Evolutionary conservation across 2,797 vertebrate species (phyloP), one percentile per base, ranked within the genome.

Genomic region (Urophycis tenuis): DNA sequence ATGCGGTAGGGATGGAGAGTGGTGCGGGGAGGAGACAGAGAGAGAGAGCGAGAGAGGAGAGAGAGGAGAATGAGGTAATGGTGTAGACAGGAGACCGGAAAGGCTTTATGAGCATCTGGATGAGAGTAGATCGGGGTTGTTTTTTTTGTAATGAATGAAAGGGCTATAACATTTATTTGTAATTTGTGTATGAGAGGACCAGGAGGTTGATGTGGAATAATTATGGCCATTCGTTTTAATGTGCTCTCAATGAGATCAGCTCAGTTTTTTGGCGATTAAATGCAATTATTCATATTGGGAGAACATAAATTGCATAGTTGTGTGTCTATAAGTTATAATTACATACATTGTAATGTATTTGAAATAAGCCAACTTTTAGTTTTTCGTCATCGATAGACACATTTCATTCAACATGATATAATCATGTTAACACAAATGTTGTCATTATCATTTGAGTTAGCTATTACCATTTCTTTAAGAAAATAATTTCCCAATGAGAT

Each of bases 1-100:
- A 82, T 82, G 82, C 82, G 75, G 85, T 80, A 85, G 14, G 67
- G 8, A 25, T n/a, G 49, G 73, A 19, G 60, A 67, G 60, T 11
- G n/a, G 29, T 32, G 17, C 30, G 41, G 39, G 30, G 49, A 60
- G 31, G 60, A 64, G 60, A n/a, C n/a, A 53, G 49, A 25, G 8
- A n/a, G 30, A 17, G 49, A 60, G 49, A 22, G 19, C n/a, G n/a
- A n/a, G 49, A 49, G n/a, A n/a, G n/a, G n/a, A n/a, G 22, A 19
- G 45, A 34, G 2, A 15, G 19, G 32, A 35, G 25, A 9, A 64
- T 33, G 53, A 64, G 30, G 30, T 60, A 53, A 53, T 33, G 15
- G 41, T 12, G 31, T 30, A 32, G 29, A 32, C 19, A 12, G 14
- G 31, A 31, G 39, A 33, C 17, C 25, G 31, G 9, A 49, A 19